A percentile compares a stretch with the other conserved stretches of the same genome.
Evolutionary conservation across 2,797 vertebrate genomes (phyloP).

Genomic region (Simalia tracyae): DNA sequence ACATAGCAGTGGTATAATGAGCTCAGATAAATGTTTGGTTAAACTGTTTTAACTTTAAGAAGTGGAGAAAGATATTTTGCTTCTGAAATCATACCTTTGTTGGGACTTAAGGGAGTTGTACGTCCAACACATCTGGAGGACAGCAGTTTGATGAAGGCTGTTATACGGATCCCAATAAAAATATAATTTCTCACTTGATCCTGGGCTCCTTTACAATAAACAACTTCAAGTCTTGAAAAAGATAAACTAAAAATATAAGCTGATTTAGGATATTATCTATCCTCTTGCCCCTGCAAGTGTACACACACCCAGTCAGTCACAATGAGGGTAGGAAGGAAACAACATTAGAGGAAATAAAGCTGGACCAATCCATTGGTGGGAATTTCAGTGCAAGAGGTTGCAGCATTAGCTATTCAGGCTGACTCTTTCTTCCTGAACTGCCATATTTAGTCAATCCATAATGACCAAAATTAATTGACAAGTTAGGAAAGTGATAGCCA

Average conservation of each 20-base stretch:
- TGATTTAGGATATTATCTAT: background rate
- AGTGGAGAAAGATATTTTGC: background rate
- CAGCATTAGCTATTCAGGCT: background rate
- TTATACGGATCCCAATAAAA: background rate
- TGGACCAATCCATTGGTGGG: background rate
- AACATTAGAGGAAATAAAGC: background rate
- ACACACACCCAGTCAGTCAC: background rate
- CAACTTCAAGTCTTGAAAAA: background rate
- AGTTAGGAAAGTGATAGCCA: background rate
- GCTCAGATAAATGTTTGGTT: background rate
- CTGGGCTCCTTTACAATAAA: background rate
- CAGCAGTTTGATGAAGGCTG: background rate
- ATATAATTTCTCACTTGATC: background rate
- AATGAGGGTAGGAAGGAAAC: background rate
- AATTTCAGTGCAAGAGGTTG: background rate
- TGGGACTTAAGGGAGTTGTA: background rate
- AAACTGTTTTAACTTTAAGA: background rate
- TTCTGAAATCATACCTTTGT: background rate
- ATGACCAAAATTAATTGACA: background rate
- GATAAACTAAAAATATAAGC: background rate
- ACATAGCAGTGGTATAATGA: background rate
- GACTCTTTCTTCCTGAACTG: background rate
- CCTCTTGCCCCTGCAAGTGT: background rate
- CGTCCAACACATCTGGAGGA: background rate
- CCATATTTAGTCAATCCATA: background rate